Evolutionary conservation across 2,888 invertebrate genomes (phyloP), one percentile per base, ranked within the genome.

Genomic region (Mongoloraphidia duomilia): DNA sequence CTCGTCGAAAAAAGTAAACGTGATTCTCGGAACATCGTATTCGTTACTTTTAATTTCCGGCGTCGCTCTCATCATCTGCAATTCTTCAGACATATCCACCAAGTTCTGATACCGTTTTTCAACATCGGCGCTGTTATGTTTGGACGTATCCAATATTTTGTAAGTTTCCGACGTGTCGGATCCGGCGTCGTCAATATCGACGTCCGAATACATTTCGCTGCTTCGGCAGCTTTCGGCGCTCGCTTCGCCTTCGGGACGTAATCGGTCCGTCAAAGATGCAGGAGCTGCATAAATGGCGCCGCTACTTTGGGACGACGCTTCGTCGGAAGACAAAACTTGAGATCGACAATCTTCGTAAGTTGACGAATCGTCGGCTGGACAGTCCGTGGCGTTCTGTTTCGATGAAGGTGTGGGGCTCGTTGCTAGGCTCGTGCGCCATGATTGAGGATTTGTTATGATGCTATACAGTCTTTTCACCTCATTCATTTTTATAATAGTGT

Each of bases 381-480:
- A 6, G 6, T 26, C 26, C 6, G 26, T 26, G 5, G 26, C 26
- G 26, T 26, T 26, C 26, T 26, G 26, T 26, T 26, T 26, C 26
- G 26, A 26, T 6, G 3, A 3, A 26, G 26, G 26, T 26, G 6
- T 26, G 5, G 26, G 26, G 26, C 26, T 26, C 26, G 26, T 66
- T 4, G 67, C 66, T 34, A 67, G 64, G 6, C 65, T 65, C 10
- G 66, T 59, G 17, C 67, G 58, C 67, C 67, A 67, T 53, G 67
- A 65, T 51, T 64, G 65, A 10, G 41, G 34, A 48, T 65, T 65
- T n/a, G 59, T 57, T 45, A 67, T 59, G 60, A 65, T 66, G 42
- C 62, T 62, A 52, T 63, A 65, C 54, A 67, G 63, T 56, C 67
- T 68, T 59, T 67, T 67, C 68, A 68, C 67, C 51, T 55, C 57